Conservation (phyloP, 1,140 invertebrate genomes). For the Pemphigus obesinymphae region DNA sequence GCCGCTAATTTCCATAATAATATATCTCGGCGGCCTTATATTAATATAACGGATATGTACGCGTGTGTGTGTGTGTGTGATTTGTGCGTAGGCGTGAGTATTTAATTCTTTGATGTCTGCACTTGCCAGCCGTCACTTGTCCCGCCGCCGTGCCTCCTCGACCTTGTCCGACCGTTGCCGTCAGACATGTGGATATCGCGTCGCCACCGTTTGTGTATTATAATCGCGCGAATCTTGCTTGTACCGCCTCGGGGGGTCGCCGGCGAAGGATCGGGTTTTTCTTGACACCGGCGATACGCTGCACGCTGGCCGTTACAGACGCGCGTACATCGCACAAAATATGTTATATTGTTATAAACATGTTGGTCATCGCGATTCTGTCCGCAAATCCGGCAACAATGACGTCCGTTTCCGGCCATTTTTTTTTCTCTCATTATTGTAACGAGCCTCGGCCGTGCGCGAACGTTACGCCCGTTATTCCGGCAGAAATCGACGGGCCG, state of each 20-base stretch:
- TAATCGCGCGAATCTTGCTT: background rate
- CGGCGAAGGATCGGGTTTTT: background rate
- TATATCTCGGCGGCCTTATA: background rate
- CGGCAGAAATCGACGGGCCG: background rate
- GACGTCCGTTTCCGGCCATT: background rate
- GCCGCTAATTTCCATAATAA: conserved; percentile 13
- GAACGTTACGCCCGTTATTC: background rate
- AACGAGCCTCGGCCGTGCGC: background rate
- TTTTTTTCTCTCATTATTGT: background rate
- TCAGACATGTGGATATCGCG: background rate
- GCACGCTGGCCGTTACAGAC: too few species aligned
- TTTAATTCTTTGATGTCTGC: too few species aligned
- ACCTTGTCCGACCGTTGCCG: background rate
- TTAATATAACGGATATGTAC: background rate
- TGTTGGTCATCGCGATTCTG: background rate
- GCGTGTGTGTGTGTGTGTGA: background rate
- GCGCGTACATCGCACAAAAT: too few species aligned
- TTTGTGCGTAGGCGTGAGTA: background rate
- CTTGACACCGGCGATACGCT: too few species aligned
- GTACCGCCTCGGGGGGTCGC: background rate
- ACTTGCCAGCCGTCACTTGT: too few species aligned
- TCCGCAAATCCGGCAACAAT: background rate
- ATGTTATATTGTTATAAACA: background rate
- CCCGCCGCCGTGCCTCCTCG: background rate
- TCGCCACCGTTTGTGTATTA: background rate